phyloP scores from a whole-genome alignment of 92 coral and sea anemone genomes.

The Epizoanthus stellaris region DNA sequence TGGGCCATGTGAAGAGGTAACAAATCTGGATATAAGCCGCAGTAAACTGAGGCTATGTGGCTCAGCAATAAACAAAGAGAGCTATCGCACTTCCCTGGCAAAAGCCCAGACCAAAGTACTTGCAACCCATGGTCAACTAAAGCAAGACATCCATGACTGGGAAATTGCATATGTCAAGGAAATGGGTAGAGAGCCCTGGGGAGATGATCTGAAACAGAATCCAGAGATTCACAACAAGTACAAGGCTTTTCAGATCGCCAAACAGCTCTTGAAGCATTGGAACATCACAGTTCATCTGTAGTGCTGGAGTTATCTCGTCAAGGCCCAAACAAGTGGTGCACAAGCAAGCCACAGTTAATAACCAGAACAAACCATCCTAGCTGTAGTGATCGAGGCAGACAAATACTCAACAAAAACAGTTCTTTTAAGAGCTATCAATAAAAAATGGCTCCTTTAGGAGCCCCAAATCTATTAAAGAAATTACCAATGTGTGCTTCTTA shows the following conservation, averaged over 20 bases:
- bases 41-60: not conserved
- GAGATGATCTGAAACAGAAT: constrained; percentile 1
- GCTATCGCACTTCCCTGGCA: not conserved
- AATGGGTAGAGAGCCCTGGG: constrained; percentile 25
- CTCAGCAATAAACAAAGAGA: not conserved
- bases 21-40: not conserved
- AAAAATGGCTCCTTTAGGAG: no score
- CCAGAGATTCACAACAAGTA: not conserved
- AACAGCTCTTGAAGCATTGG: constrained; percentile 28
- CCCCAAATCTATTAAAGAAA: no score
- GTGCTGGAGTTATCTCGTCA: no score
- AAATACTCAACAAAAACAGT: no score
- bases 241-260: constrained; percentile 20
- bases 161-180: not conserved
- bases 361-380: no score
- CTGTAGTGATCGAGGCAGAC: no score
- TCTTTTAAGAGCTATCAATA: no score
- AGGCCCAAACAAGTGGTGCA: no score
- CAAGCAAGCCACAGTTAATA: no score
- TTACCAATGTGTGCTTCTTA: no score
- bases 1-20: constrained; percentile 5
- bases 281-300: constrained; percentile 20
- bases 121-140: constrained; percentile 6
- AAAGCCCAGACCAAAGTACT: constrained; percentile 10
- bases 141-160: not conserved